Evolutionary conservation across 2,797 vertebrate genomes (phyloP), one percentile per base, ranked within the genome.

Genomic region (Eulemur mongoz): DNA sequence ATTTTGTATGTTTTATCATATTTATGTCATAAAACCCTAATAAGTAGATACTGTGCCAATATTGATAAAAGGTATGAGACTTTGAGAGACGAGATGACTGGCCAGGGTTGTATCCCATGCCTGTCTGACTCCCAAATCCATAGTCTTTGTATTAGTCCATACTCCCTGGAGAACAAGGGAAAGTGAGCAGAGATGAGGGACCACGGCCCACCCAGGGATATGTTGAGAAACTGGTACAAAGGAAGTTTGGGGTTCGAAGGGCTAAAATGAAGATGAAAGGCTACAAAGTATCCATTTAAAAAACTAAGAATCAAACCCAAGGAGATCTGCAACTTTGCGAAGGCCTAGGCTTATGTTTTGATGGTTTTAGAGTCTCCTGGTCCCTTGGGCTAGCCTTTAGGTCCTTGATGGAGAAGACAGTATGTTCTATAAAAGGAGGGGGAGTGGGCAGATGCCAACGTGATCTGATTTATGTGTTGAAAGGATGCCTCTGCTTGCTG

Each of bases 1-100:
- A 79, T 82, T 86, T 92, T 89, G 69, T 63, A 0, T 81, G 72
- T 94, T 87, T 96, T 85, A 67, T 81, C 32, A 13, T 8, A 72
- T 79, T 96, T 79, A 23, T 81, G 61, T 61, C 50, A 79, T 43
- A 75, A 94, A 94, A 76, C 30, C 32, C 50, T 70, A 76, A 22
- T 35, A 70, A 89, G 52, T n/a, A 81, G 67, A 5, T 27, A 22
- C 25, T 20, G 4, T 88, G 32, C 23, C n/a, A 67, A 57, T 57
- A 22, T 6, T 57, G 61, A 48, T 48, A 40, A 72, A 92, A 84
- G 35, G 17, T 40, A 23, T 35, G 40, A 65, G 70, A 32, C 14
- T 54, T 17, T 78, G 67, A 73, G 50, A 75, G 27, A 72, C 4
- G 10, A 32, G 23, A 32, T 82, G 40, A 17, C 54, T 70, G 14